These are phyloP conservation scores for Hyla sarda DNA, from an alignment of 2,113 vertebrate species.

Conservation along the genomic window DNA sequence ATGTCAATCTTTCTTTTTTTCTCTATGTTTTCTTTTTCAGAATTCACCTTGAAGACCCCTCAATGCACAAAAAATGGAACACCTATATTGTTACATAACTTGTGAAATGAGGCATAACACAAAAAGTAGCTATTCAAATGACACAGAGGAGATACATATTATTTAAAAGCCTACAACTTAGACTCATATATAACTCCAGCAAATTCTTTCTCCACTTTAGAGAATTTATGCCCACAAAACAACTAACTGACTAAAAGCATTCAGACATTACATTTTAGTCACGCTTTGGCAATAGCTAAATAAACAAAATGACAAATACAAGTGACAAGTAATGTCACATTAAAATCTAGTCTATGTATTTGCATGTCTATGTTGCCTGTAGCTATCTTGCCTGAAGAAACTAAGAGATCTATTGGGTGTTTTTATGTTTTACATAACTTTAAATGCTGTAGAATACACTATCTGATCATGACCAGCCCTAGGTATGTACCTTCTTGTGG, in stretches of 20 bases:
- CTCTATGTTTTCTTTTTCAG: background rate
- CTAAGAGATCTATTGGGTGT: background rate
- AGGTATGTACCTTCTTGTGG: no score
- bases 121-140: slow-evolving; percentile 52
- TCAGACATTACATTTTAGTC: slow-evolving; percentile 33
- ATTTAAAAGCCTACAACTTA: slow-evolving; percentile 51
- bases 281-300: slow-evolving; percentile 17
- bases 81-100: slow-evolving; percentile 36
- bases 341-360: slow-evolving; percentile 1
- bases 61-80: slow-evolving; percentile 30
- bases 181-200: slow-evolving; percentile 1
- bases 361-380: background rate
- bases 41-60: slow-evolving; percentile 18
- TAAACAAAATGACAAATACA: slow-evolving; percentile 28
- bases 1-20: slow-evolving; percentile 1
- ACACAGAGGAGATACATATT: slow-evolving; percentile 28
- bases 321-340: slow-evolving; percentile 17
- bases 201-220: slow-evolving; percentile 32
- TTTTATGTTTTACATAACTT: background rate
- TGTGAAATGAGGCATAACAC: slow-evolving; percentile 52
- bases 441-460: no score
- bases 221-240: slow-evolving; percentile 47
- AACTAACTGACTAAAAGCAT: slow-evolving; percentile 54
- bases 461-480: no score
- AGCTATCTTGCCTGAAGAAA: background rate